Base-by-base conservation (phyloP, 2,888 invertebrate species). In the Hesperia comma region DNA sequence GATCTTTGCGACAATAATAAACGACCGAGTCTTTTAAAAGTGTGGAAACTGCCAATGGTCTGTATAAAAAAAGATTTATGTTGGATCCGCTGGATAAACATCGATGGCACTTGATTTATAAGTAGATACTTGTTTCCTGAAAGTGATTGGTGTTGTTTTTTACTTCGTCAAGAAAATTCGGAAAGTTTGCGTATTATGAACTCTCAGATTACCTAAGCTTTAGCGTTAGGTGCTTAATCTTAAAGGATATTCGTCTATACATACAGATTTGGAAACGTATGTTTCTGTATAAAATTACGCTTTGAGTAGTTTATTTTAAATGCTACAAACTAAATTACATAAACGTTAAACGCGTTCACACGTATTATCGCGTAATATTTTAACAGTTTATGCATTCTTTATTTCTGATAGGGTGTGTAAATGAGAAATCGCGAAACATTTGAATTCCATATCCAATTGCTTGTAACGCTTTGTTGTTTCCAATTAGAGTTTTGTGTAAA, bases 1-100 rank as follows among this genome's bases (percentile, higher is more conserved):
- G 63, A 58, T 64, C 51, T 41, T 26, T 37, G 51, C 17, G 57
- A 57, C 56, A 58, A 57, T 63, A 63, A 57, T 51, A 57, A 63
- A 57, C 46, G 49, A 63, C 57, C 37, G n/a, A 56, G 26, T 21
- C n/a, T n/a, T 26, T 54, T 62, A 40, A 49, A 60, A 63, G 21
- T 56, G 37, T 46, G 12, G 17, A 37, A 37, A 19, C 40, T 17
- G 40, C 12, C 21, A 49, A 40, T 8, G 8, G 37, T 43, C 26
- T 26, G 37, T 49, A 49, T 49, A 57, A 46, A 63, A 43, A 21
- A 51, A 64, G 26, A 57, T 56, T 63, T 57, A 63, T 63, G 40
- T 57, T 49, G 37, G 40, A 40, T 60, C 40, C n/a, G 15, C 19
- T 49, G 56, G 40, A 57, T 57, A 63, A 40, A 49, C 57, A 46